Evolutionary conservation across 2,797 vertebrate genomes (phyloP), one percentile per base, ranked within the genome.

Genomic region (Coregonus suidteri): DNA sequence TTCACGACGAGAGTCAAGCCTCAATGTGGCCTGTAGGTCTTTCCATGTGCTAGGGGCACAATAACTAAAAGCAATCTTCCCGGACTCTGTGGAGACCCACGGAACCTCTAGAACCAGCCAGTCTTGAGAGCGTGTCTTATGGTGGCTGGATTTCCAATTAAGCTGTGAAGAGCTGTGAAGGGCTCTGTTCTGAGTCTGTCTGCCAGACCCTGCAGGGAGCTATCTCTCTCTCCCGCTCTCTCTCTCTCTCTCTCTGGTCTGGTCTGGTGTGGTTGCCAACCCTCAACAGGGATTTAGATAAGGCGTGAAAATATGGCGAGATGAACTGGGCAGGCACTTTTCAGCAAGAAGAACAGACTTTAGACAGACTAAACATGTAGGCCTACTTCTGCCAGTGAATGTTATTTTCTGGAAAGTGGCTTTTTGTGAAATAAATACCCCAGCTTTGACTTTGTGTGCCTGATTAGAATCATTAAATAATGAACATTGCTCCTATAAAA

Each of bases 111-210:
- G 7, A 47, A 47, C 41, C 41, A 47, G 41, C 41, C 41, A 47
- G 41, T 47, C 41, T 47, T 47, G 41, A 47, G 41, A 47, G 41
- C 9, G 41, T 9, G 41, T 47, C 7, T 47, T 7, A 47, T 47
- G 41, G 6, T 59, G n/a, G 56, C n/a, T 59, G 18, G 56, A 18
- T 18, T 70, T 76, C 65, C 5, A 59, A 47, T 13, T 47, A 47
- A 47, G 41, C 41, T 47, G 41, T 47, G 41, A 47, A 34, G 31
- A 66, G 77, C 74, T 74, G 65, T 79, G 75, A 77, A 71, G 35
- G 71, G 75, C 78, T 77, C 78, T 75, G 75, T 59, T 77, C 66
- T 31, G 76, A 75, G n/a, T 75, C 66, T 16, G 3, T 16, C 41
- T 78, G 64, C 64, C 64, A 30, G 9, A 7, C 64, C 64, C 25